Conservation (phyloP, 1,140 invertebrate genomes). For the Trichomalopsis sarcophagae region DNA sequence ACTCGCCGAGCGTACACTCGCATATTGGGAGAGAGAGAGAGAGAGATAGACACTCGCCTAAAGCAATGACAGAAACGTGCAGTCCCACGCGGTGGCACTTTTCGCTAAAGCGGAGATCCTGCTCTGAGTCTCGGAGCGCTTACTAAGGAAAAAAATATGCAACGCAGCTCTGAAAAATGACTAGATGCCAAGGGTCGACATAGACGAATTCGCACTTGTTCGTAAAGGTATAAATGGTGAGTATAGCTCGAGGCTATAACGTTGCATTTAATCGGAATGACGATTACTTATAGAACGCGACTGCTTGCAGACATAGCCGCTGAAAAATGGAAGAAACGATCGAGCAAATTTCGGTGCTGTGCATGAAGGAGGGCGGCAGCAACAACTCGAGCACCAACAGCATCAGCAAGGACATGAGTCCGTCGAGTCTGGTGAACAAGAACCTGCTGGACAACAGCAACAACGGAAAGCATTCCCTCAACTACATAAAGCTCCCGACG, state of each 20-base stretch:
- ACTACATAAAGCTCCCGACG: slow-evolving; percentile 60
- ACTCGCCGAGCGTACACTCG: not conserved
- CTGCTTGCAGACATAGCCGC: not conserved
- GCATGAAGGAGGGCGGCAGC: slow-evolving; percentile 23
- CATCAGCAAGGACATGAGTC: not conserved
- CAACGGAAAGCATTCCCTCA: slow-evolving; percentile 22
- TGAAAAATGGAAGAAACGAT: slow-evolving; percentile 39
- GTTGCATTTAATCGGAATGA: too few relatives aligned
- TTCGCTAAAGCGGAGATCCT: not conserved
- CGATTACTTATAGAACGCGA: too few relatives aligned
- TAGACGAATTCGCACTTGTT: not conserved
- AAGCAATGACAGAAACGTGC: not conserved
- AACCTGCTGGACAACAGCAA: slow-evolving; percentile 46
- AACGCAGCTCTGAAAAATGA: too few relatives aligned
- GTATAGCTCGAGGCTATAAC: too few relatives aligned
- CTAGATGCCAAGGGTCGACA: too few relatives aligned
- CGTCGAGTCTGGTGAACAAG: slow-evolving; percentile 24
- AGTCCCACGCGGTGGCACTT: not conserved
- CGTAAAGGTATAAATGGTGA: not conserved
- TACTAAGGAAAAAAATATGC: not conserved
- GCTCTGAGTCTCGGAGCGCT: not conserved
- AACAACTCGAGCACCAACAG: slow-evolving; percentile 1
- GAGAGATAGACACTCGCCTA: too few relatives aligned
- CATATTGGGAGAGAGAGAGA: not conserved
- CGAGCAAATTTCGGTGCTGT: slow-evolving; percentile 37